Percentiles rank a stretch among this genome's conserved stretches.
Conservation (phyloP, 2,888 invertebrate species). For the Tinea semifulvella region DNA sequence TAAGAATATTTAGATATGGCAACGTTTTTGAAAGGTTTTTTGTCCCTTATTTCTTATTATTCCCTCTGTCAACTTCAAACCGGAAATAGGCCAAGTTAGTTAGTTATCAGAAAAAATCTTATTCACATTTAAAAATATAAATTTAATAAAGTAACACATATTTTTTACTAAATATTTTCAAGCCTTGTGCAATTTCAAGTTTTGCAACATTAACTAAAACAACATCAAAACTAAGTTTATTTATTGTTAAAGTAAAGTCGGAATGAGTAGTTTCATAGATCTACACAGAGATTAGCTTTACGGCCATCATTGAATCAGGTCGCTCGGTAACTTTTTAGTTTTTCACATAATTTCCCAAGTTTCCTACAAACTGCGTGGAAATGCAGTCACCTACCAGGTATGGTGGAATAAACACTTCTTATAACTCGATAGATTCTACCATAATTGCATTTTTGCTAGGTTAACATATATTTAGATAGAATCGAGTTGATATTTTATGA, state of each 20-base stretch:
- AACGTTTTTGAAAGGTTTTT: no score
- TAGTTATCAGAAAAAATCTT: no score
- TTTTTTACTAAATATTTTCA: background rate
- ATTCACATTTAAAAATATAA: no score
- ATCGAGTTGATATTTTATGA: no score
- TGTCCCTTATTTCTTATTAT: no score
- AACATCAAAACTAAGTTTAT: no score
- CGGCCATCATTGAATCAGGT: conserved; percentile 28
- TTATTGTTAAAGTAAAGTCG: background rate
- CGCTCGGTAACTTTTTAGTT: conserved; percentile 33
- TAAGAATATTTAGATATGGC: background rate
- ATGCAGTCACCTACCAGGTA: conserved; percentile 40
- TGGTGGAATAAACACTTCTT: background rate
- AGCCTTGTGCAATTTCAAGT: background rate
- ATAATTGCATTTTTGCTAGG: no score
- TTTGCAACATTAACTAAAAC: background rate
- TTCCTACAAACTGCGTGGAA: conserved; percentile 36
- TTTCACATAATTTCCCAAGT: conserved; percentile 32
- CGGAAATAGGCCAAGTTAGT: no score
- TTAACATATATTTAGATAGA: no score
- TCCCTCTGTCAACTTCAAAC: no score
- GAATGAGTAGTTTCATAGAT: conserved; percentile 25
- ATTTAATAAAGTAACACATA: no score
- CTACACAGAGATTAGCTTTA: conserved; percentile 35
- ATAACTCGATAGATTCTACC: no score